phyloP scores from a whole-genome alignment of 1,140 invertebrate species.

The Akabosia matsudoensis region DNA sequence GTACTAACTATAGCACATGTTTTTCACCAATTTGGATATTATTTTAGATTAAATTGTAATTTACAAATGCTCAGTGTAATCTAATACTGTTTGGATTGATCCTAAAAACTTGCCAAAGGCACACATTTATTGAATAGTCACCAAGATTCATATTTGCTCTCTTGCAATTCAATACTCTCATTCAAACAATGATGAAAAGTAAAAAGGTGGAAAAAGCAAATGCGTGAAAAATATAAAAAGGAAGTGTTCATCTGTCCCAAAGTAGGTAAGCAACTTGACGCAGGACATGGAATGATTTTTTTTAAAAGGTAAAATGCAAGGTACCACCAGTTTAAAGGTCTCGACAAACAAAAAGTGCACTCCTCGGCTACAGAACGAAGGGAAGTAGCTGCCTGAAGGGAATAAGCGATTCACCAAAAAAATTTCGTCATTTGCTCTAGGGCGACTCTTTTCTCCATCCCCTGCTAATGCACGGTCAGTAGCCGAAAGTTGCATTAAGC shows the following conservation, averaged over 20 bases:
- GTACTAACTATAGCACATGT: neutral
- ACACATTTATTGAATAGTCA: too few relatives aligned
- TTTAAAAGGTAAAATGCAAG: constrained; percentile 3
- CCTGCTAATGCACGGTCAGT: too few relatives aligned
- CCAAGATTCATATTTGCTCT: constrained; percentile 22
- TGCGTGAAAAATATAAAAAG: neutral
- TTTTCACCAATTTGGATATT: too few relatives aligned
- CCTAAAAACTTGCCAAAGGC: too few relatives aligned
- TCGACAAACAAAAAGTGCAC: neutral
- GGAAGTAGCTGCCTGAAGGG: neutral
- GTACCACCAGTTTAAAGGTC: constrained; percentile 18
- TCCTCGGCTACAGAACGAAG: neutral
- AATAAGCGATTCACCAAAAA: constrained; percentile 22
- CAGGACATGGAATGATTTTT: neutral
- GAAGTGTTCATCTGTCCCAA: constrained; percentile 14
- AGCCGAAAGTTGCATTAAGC: too few relatives aligned
- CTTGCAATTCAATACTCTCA: constrained; percentile 10
- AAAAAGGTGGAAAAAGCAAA: neutral
- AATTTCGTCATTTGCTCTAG: too few relatives aligned
- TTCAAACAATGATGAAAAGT: neutral
- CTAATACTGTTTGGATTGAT: too few relatives aligned
- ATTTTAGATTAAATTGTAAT: too few relatives aligned
- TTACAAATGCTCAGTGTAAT: too few relatives aligned
- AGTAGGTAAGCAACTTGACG: neutral
- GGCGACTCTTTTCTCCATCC: too few relatives aligned